Base-by-base conservation (phyloP, 2,797 vertebrate genomes). In the Gallirallus australis region DNA sequence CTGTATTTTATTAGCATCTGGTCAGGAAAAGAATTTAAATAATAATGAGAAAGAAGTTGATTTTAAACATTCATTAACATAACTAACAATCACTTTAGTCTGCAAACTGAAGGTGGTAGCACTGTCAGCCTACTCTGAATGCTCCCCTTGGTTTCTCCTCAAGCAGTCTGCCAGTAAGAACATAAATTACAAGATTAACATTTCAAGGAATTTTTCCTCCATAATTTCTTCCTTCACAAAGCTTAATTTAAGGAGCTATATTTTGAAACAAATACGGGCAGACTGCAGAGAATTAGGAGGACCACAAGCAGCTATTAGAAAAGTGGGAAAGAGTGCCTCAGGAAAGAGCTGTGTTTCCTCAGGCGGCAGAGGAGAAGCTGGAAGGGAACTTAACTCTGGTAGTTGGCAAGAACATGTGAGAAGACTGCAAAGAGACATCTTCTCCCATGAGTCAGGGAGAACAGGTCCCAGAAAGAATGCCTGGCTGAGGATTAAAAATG, bases 301-400 rank as follows among this genome's bases (percentile, higher is more conserved):
- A 61, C 33, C 40, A 47, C 35, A 48, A n/a, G 12, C 35, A 39
- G 25, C 56, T 63, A 17, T 37, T 56, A 83, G 19, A 23, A 66
- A 48, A 9, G 15, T 31, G 27, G 47, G 31, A 73, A 73, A 31
- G 39, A 80, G 42, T 30, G 66, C 21, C 72, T 77, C 59, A 54
- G 18, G 28, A 15, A 59, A 37, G 8, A 53, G 12, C 47, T 91
- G 39, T 78, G 82, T 20, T 47, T 87, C 30, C 39, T 89, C 33
- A 69, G 53, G 48, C 31, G 80, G 30, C 59, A 35, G 75, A 88
- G 45, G 20, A 72, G 42, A 47, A 61, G 27, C 27, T 71, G 35
- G 30, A 72, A 93, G 31, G 25, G 15, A 63, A 15, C 7, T 52
- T 20, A 39, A 45, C 5, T 18, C 5, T 18, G 45, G 0, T 0